Base-by-base conservation (phyloP, 2,797 vertebrate species). In the Pipistrellus kuhlii region DNA sequence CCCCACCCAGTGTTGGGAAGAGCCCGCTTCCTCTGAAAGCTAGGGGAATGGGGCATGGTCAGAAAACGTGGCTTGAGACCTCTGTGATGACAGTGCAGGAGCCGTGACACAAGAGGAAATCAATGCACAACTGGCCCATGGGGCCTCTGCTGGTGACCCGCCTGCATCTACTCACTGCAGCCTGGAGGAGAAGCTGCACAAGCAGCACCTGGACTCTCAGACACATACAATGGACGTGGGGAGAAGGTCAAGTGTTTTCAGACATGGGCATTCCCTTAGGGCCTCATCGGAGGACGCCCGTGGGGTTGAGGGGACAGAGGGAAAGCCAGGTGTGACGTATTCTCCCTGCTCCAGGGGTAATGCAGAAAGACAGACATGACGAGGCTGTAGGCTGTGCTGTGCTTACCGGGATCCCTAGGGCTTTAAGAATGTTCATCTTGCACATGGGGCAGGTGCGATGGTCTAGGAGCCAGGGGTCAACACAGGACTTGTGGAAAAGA, bases 401-500 rank as follows among this genome's bases (percentile, higher is more conserved):
- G 97, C 99, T 99, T 99, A 99, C 99, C 96, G 98, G 99, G 97
- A 99, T 99, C 92, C 99, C 99, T 94, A 99, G 98, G 75, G 99
- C 99, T 98, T 99, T 99, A n/a, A 99, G 98, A 97, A 99, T 99
- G 98, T 99, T 99, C 99, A 99, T 99, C 98, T 99, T 99, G 98
- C 99, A 99, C 99, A 99, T 99, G 55, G 99, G 99, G 95, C 99
- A 99, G 3, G 99, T 99, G 55, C 99, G 98, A 98, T 99, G 99
- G 97, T 99, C 99, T 97, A 99, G 99, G 30, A 99, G 99, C 99
- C 99, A 99, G 1, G 99, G 99, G 98, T 99, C 99, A 81, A 99
- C 99, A 83, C 99, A 99, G 98, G 99, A 99, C 97, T 99, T 99
- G 98, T 99, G 99, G 98, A 99, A 99, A 91, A 99, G 98, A 96